phyloP scores from a whole-genome alignment of 2,797 vertebrate genomes.

The Prionace glauca region DNA sequence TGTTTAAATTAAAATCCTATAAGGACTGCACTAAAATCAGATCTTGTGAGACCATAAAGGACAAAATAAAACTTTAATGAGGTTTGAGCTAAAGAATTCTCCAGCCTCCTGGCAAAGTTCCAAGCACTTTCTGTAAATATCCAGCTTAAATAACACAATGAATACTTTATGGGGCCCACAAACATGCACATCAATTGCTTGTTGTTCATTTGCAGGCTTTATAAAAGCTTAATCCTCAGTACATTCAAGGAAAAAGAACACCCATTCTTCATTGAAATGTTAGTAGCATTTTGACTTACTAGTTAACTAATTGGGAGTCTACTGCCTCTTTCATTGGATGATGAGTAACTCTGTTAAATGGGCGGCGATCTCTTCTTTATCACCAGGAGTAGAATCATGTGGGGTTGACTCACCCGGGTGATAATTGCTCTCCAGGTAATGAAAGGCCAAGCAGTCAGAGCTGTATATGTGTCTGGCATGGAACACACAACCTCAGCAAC shows the following conservation, averaged over 20 bases:
- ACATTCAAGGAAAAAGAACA: neutral
- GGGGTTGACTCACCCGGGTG: neutral
- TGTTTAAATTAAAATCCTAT: conserved; percentile 20
- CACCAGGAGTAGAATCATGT: neutral
- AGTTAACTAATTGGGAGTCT: neutral
- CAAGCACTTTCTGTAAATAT: neutral
- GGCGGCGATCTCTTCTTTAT: neutral
- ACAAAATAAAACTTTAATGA: conserved; percentile 22
- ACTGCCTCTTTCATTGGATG: neutral
- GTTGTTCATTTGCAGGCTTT: conserved; percentile 26
- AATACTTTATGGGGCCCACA: conserved; percentile 28
- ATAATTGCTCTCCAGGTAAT: neutral
- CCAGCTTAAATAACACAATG: neutral
- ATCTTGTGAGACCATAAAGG: neutral
- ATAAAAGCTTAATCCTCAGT: conserved; percentile 9
- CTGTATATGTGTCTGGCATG: neutral
- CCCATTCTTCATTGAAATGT: neutral
- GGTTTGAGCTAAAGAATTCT: conserved; percentile 20
- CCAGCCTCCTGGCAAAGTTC: neutral
- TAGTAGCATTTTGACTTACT: neutral
- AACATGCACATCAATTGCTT: conserved; percentile 18
- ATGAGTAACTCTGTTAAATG: neutral
- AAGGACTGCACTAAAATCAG: neutral
- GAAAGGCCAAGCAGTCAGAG: neutral
- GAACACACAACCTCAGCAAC: neutral